Evolutionary conservation across 2,113 vertebrate species (phyloP).

Genomic region (Sapajus apella): DNA sequence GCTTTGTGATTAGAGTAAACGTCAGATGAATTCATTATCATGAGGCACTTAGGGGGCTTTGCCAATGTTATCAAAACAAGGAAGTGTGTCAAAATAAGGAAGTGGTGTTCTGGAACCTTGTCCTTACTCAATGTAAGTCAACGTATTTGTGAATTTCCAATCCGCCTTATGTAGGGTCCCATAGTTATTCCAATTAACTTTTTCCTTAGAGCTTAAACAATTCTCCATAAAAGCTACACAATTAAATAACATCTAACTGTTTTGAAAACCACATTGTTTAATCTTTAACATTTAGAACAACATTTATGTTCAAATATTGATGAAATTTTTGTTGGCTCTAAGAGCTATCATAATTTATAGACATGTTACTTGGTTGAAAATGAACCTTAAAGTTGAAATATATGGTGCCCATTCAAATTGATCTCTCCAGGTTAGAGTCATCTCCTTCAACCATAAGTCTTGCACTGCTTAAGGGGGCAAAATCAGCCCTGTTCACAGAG

Average conservation of each 20-base stretch:
- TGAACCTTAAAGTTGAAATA: background rate
- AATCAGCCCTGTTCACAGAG: conserved; percentile 50
- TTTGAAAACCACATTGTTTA: conserved; percentile 29
- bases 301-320: background rate
- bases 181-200: background rate
- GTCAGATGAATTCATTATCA: conserved; percentile 79
- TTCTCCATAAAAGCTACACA: background rate
- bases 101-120: background rate
- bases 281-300: background rate
- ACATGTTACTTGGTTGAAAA: background rate
- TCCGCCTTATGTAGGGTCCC: background rate
- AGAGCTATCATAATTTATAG: background rate
- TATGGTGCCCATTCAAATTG: background rate
- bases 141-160: background rate
- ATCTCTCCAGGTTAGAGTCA: background rate
- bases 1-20: conserved; percentile 75
- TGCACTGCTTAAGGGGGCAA: conserved; percentile 48
- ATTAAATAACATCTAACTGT: background rate
- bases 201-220: background rate
- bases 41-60: conserved; percentile 25
- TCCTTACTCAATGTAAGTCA: background rate
- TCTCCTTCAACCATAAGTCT: background rate
- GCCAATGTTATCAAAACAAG: conserved; percentile 73
- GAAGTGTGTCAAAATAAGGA: conserved; percentile 36
- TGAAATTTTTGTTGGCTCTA: background rate